Base-by-base conservation (phyloP, 2,888 invertebrate genomes). In the Andrena dorsata region DNA sequence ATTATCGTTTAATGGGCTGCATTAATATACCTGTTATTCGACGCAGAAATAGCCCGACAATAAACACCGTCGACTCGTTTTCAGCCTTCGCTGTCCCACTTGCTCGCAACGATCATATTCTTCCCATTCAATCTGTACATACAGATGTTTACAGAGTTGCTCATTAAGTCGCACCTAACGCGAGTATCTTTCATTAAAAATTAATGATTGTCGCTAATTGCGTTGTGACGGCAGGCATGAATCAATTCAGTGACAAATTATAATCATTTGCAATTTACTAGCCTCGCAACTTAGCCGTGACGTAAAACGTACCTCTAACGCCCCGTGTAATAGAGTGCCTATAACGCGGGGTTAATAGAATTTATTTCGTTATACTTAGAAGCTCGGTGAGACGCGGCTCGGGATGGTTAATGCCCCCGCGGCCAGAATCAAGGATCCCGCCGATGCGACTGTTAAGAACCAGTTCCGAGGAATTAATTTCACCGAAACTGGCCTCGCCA, bases 1-100 rank as follows among this genome's bases (percentile, higher is more conserved):
- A 49, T 66, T 80, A 75, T 63, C 80, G 7, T 66, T 47, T 75
- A 60, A 79, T 32, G 47, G n/a, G 10, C 32, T 41, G 26, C 49
- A 6, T 64, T 73, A 70, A 75, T 61, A n/a, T 47, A 53, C 65
- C 26, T 13, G 13, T 16, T 1, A 23, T 20, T 20, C 20, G 41
- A 10, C 10, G 20, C 30, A 30, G 26, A 56, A 32, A 13, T 8
- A 5, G 16, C 7, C 26, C 8, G 2, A 0, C 23, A 13, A 23
- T 64, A 49, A 58, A 66, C 32, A 10, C n/a, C 13, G 13, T 26
- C 35, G 7, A 51, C 41, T 13, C 53, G 23, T 20, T 76, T 13
- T 10, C 26, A 35, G 35, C 53, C 16, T 7, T 5, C 13, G n/a
- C 20, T 20, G 32, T 47, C 16, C 47, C 47, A 7, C 7, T 63